phyloP scores from a whole-genome alignment of 2,113 vertebrate genomes.

The Tichodroma muraria region DNA sequence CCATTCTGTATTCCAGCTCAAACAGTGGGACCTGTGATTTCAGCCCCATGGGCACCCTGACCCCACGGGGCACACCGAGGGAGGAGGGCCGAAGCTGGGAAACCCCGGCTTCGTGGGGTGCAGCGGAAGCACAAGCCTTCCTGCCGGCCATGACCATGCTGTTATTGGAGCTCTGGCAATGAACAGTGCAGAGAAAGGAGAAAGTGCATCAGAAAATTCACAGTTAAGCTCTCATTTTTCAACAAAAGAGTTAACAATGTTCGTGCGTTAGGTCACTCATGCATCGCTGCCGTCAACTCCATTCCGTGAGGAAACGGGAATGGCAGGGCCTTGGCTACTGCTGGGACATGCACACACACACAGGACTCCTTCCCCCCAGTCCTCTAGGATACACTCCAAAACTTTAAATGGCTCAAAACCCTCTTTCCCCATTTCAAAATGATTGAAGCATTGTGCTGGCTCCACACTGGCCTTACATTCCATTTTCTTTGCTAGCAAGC shows the following conservation, averaged over 20 bases:
- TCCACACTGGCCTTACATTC: slow-evolving; percentile 31
- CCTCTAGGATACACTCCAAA: slow-evolving; percentile 74
- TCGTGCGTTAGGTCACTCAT: slow-evolving; percentile 70
- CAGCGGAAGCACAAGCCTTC: slow-evolving; percentile 68
- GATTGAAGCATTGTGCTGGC: not conserved
- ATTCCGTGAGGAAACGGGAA: slow-evolving; percentile 22
- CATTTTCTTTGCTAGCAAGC: slow-evolving; percentile 18
- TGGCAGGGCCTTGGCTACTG: slow-evolving; percentile 53
- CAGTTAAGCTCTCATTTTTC: slow-evolving; percentile 47
- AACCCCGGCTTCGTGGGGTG: slow-evolving; percentile 51
- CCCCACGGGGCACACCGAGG: not conserved
- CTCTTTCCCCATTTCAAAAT: slow-evolving; percentile 42
- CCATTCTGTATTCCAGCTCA: not conserved
- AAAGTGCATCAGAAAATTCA: slow-evolving; percentile 65
- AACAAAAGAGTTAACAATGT: slow-evolving; percentile 32
- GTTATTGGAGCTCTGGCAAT: slow-evolving; percentile 55
- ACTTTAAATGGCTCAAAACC: slow-evolving; percentile 42
- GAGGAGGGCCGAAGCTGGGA: not conserved
- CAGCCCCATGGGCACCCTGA: not conserved
- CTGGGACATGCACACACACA: slow-evolving; percentile 70
- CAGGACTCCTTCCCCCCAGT: slow-evolving; percentile 59
- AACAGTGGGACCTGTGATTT: not conserved
- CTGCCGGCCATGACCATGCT: slow-evolving; percentile 71
- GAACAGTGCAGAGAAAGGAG: slow-evolving; percentile 64
- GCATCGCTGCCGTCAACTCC: slow-evolving; percentile 62